A percentile compares a stretch with the other conserved stretches of the same genome.
Conservation (phyloP, 2,113 vertebrate genomes). For the Micronycteris hirsuta region DNA sequence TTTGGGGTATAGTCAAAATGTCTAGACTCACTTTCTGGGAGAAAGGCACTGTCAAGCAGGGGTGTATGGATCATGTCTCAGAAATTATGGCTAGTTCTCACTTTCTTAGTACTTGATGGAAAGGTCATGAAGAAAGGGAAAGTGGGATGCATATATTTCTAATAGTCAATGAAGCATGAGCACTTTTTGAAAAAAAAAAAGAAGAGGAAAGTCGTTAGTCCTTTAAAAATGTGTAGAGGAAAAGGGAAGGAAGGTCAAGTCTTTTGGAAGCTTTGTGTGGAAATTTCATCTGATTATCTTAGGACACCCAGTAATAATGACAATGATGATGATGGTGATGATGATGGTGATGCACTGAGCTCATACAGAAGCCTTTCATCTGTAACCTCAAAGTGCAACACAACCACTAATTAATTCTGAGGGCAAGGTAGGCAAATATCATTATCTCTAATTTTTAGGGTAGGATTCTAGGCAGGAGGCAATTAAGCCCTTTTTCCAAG, state of each 20-base stretch:
- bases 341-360: neutral
- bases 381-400: slow-evolving; percentile 5
- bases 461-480: slow-evolving; percentile 11
- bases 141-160: neutral
- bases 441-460: slow-evolving; percentile 49
- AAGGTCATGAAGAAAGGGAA: neutral
- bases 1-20: neutral
- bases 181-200: too few relatives aligned
- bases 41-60: neutral
- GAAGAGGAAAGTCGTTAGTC: neutral
- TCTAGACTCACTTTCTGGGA: neutral
- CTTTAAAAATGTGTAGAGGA: neutral
- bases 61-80: neutral
- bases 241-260: neutral
- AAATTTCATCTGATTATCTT: slow-evolving; percentile 42
- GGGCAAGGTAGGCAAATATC: slow-evolving; percentile 46
- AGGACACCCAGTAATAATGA: slow-evolving; percentile 8
- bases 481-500: slow-evolving; percentile 36
- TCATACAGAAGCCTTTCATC: slow-evolving; percentile 53
- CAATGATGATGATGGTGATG: neutral
- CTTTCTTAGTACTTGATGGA: neutral
- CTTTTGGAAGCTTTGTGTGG: neutral
- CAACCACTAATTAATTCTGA: slow-evolving; percentile 63
- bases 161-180: too few relatives aligned
- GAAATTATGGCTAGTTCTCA: neutral